phyloP scores from a whole-genome alignment of 2,888 invertebrate genomes.

The Notodonta ziczac region DNA sequence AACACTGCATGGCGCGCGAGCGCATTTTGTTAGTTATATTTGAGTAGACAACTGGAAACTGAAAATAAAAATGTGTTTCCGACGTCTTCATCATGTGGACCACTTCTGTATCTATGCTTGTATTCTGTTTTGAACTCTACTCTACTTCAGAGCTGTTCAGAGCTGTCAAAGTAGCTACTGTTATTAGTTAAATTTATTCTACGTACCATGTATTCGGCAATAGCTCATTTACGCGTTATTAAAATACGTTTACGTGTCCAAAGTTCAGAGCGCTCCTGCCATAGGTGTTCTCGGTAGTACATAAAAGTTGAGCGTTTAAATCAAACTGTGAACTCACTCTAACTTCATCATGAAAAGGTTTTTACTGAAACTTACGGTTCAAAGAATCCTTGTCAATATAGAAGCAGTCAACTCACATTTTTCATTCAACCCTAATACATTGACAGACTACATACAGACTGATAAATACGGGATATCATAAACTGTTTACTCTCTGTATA shows the following conservation, averaged over 20 bases:
- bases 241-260: conserved; percentile 26
- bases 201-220: neutral
- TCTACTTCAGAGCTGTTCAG: too few species aligned
- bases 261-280: conserved; percentile 20
- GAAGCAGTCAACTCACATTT: too few species aligned
- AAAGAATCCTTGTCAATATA: too few species aligned
- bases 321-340: conserved; percentile 10
- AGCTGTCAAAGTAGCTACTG: too few species aligned
- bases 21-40: conserved; percentile 30
- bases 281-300: conserved; percentile 21
- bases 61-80: conserved; percentile 21
- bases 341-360: conserved; percentile 9
- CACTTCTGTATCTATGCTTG: too few species aligned
- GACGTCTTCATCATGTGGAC: neutral
- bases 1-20: conserved; percentile 25
- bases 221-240: conserved; percentile 15
- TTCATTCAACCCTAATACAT: too few species aligned
- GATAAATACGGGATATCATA: too few species aligned
- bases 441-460: too few species aligned
- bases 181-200: too few species aligned
- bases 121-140: too few species aligned
- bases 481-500: too few species aligned
- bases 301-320: conserved; percentile 18
- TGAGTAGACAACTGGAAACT: conserved; percentile 26
- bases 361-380: neutral